Base-by-base conservation (phyloP, 2,888 invertebrate species). In the Brachyopa scutellaris region DNA sequence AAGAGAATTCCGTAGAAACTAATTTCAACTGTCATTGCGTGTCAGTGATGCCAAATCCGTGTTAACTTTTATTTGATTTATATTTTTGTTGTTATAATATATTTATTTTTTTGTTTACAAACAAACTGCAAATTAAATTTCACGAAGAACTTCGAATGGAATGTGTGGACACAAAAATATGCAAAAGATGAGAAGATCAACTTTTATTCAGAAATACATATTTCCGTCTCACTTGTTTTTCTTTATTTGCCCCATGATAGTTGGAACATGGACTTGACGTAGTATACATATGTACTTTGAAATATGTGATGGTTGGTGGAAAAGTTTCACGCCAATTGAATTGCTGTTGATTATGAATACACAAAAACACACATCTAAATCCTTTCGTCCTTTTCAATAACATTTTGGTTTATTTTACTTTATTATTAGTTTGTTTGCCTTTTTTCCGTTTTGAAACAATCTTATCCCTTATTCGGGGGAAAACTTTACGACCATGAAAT, bases 11-110 rank as follows among this genome's bases (percentile, higher is more conserved):
- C 0, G 1, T 1, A 9, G 29, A 77, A 77, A 77, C 55, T 62
- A 70, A 77, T 57, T 69, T 70, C 31, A 69, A 55, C 55, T 69
- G 77, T 69, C 77, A 38, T 26, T 62, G 6, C 7, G 13, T 59
- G 62, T 62, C 69, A 70, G 61, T 62, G 62, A 77, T 77, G 69
- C 62, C 70, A 69, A 62, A 47, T 55, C 53, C 47, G 31, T 47
- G 36, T 57, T 40, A 55, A 49, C 62, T 55, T 70, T 40, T 45
- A 19, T 45, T 13, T 42, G 45, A 59, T 64, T 47, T 64, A 53
- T 59, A 33, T 38, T 47, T 33, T 49, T n/a, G n/a, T n/a, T n/a
- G n/a, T n/a, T n/a, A 26, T 26, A 6, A 6, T 26, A n/a, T 49
- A 23, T 38, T 36, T 38, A n/a, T 9, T 26, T n/a, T 11, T 26